Evolutionary conservation across 2,797 vertebrate species (phyloP).

Genomic region (Chiroxiphia lanceolata): DNA sequence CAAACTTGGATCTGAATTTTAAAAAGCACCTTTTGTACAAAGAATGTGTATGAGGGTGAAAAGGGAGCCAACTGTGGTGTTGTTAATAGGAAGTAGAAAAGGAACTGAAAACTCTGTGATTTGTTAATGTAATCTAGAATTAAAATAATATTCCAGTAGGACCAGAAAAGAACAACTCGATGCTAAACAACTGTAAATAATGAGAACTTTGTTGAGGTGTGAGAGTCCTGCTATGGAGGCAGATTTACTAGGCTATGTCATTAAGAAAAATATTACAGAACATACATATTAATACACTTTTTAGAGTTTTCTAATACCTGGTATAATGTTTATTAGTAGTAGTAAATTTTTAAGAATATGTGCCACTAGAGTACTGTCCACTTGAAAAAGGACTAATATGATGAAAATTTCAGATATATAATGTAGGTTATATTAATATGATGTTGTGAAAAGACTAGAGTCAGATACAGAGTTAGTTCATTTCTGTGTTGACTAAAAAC

Average conservation of each 20-base stretch:
- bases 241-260: background rate
- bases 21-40: background rate
- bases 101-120: background rate
- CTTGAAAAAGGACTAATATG: background rate
- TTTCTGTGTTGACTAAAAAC: background rate
- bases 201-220: background rate
- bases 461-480: background rate
- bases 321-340: background rate
- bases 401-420: background rate
- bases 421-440: background rate
- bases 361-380: background rate
- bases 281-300: background rate
- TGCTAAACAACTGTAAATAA: background rate
- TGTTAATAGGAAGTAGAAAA: background rate
- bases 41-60: background rate
- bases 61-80: background rate
- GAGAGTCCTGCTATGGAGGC: background rate
- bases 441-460: background rate
- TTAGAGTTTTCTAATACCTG: too few species aligned
- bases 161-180: background rate
- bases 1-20: background rate
- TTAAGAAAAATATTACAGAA: background rate
- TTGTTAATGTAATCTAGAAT: background rate
- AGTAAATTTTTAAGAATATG: background rate
- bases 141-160: background rate